A percentile compares a stretch with the other conserved stretches of the same genome.
Conservation (phyloP, 2,113 vertebrate genomes). For the Serilophus lunatus region DNA sequence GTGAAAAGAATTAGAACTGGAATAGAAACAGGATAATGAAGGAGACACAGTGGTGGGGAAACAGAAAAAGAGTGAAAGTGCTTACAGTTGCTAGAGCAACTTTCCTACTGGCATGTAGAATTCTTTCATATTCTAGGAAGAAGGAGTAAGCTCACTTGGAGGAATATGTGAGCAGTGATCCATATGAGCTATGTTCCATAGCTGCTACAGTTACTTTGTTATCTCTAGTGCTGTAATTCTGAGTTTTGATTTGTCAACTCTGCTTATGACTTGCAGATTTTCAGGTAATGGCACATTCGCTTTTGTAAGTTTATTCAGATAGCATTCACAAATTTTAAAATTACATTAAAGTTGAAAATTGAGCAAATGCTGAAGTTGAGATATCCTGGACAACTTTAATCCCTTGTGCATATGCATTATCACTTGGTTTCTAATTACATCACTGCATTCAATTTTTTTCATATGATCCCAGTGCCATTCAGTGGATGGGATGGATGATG, state of each 20-base stretch:
- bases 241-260: neutral
- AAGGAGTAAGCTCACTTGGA: neutral
- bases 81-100: conserved; percentile 1
- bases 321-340: neutral
- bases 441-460: neutral
- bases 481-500: neutral
- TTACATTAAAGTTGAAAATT: neutral
- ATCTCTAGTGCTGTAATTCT: neutral
- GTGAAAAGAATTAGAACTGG: conserved; percentile 3
- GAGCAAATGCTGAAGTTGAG: neutral
- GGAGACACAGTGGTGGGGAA: neutral
- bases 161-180: neutral
- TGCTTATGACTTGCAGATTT: neutral
- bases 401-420: neutral
- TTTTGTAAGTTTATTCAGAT: neutral
- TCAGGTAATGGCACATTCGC: neutral
- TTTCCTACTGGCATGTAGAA: neutral
- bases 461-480: neutral
- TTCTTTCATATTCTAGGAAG: neutral
- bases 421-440: neutral
- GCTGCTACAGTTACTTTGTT: neutral
- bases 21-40: neutral
- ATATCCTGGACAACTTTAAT: neutral
- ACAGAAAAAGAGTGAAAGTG: neutral
- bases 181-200: neutral